Conservation (phyloP, 2,797 vertebrate genomes). For the Philypnodon macrostomus region DNA sequence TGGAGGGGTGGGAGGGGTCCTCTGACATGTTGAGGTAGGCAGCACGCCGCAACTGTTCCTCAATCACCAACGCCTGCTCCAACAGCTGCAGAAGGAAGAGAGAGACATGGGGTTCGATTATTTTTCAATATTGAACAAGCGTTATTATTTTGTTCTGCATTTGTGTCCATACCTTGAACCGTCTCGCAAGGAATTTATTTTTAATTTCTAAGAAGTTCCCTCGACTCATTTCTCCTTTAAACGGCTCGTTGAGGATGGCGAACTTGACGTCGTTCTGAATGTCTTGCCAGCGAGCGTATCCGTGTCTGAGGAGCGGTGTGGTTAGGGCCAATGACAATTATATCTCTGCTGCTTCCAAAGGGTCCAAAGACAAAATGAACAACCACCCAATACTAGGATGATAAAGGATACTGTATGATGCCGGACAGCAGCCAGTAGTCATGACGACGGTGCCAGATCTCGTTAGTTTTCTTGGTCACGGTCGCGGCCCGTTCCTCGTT, state of each 20-base stretch:
- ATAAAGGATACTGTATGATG: conserved; percentile 99
- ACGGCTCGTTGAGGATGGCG: conserved; percentile 97
- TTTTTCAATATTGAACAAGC: too few relatives aligned
- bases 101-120: background rate
- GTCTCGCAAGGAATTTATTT: conserved; percentile 96
- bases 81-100: conserved; percentile 76
- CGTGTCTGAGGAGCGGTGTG: conserved; percentile 76
- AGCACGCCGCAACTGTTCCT: conserved; percentile 93
- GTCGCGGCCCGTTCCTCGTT: conserved; percentile 96
- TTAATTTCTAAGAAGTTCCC: conserved; percentile 99
- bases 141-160: too few relatives aligned
- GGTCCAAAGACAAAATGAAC: too few relatives aligned
- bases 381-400: too few relatives aligned
- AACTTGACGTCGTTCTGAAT: conserved; percentile 97
- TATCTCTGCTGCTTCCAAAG: too few relatives aligned
- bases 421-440: conserved; percentile 98
- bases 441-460: conserved; percentile 97
- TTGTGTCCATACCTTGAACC: conserved; percentile 85
- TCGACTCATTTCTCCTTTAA: conserved; percentile 97
- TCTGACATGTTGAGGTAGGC: conserved; percentile 98
- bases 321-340: conserved; percentile 34
- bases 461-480: conserved; percentile 96
- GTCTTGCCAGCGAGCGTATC: conserved; percentile 98
- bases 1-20: conserved; percentile 95
- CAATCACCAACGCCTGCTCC: conserved; percentile 95